Conservation (phyloP, 2,113 vertebrate genomes). For the Oriolus oriolus region DNA sequence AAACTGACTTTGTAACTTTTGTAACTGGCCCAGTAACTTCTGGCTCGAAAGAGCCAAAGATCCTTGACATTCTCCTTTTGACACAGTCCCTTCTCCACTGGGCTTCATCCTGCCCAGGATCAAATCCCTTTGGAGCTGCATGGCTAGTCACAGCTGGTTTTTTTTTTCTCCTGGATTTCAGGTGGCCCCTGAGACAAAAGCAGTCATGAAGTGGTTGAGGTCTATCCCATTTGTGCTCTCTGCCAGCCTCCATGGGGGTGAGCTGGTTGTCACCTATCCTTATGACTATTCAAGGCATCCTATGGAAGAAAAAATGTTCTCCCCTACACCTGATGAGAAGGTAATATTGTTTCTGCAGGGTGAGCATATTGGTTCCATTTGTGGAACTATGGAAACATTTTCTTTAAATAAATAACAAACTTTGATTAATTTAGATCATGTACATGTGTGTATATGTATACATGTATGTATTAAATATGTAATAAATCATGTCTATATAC, state of each 20-base stretch:
- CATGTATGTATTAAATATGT: neutral
- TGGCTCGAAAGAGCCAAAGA: neutral
- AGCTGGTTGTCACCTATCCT: slow-evolving; percentile 94
- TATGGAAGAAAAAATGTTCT: slow-evolving; percentile 87
- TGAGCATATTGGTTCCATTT: fast-evolving
- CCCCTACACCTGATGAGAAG: slow-evolving; percentile 93
- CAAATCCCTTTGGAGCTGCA: neutral
- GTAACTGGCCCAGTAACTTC: too few relatives aligned
- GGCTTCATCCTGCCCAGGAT: neutral
- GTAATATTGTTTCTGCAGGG: slow-evolving; percentile 58
- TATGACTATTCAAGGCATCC: slow-evolving; percentile 90
- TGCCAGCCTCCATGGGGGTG: slow-evolving; percentile 92
- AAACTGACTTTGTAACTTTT: neutral
- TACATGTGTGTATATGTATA: neutral
- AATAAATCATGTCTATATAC: neutral
- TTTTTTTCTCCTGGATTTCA: slow-evolving; percentile 38
- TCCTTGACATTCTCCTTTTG: neutral
- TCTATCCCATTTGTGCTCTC: slow-evolving; percentile 89
- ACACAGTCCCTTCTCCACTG: neutral
- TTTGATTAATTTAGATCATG: neutral
- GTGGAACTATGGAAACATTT: neutral
- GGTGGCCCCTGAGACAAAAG: slow-evolving; percentile 95
- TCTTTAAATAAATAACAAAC: neutral
- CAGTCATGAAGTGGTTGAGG: slow-evolving; percentile 93
- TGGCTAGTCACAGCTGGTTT: neutral